Conservation (phyloP, 1,140 invertebrate species). For the Venturia canescens region DNA sequence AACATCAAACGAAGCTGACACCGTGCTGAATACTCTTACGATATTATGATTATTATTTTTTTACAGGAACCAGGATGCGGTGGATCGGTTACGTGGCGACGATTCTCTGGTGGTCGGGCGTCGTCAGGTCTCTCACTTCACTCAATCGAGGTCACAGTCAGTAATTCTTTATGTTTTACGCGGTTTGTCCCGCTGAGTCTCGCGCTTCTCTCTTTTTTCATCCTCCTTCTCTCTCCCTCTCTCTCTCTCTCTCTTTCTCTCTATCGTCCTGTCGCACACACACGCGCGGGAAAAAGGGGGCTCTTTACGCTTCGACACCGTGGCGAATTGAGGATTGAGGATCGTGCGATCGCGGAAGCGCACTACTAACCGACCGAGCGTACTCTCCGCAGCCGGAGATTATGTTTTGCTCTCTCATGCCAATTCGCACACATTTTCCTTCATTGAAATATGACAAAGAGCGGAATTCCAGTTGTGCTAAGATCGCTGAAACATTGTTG, state of each 20-base stretch:
- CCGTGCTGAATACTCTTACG: conserved; percentile 22
- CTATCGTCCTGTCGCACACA: conserved; percentile 6
- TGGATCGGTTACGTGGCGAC: conserved; percentile 76
- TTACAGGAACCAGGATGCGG: conserved; percentile 75
- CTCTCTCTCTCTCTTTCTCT: conserved; percentile 6
- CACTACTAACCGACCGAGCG: conserved; percentile 37
- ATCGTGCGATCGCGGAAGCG: conserved; percentile 39
- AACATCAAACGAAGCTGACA: not conserved
- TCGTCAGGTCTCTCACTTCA: conserved; percentile 75
- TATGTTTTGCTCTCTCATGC: not conserved
- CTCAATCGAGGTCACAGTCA: conserved; percentile 77
- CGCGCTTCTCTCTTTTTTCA: not conserved
- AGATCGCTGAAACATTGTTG: no score
- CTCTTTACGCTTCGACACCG: conserved; percentile 17
- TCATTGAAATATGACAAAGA: no score
- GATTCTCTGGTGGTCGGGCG: conserved; percentile 77
- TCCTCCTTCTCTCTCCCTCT: not conserved
- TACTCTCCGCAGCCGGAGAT: conserved; percentile 8
- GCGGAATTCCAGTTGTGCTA: no score
- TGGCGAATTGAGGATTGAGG: conserved; percentile 17
- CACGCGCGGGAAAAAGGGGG: not conserved
- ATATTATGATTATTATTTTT: conserved; percentile 50
- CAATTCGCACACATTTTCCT: no score
- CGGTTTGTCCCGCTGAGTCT: conserved; percentile 26
- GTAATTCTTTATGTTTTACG: conserved; percentile 59